These are phyloP conservation scores for Oryzias melastigma DNA, from an alignment of 2,113 vertebrate genomes.

Conservation along the genomic window DNA sequence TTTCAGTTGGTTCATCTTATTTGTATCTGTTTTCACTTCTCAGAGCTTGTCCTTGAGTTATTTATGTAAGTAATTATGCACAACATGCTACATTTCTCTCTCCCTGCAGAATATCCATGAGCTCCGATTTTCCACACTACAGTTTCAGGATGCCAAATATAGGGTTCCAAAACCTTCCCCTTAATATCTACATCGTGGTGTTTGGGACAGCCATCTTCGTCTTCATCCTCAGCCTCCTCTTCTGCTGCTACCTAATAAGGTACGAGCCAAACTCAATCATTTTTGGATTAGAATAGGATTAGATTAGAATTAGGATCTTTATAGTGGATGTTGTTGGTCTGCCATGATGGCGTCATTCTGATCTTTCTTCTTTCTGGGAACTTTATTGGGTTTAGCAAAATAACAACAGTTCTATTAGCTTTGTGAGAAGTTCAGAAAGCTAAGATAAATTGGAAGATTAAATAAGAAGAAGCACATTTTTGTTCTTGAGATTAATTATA, in stretches of 20 bases:
- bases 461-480: background rate
- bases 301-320: background rate
- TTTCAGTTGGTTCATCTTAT: background rate
- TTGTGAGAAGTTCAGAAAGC: background rate
- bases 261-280: slow-evolving; percentile 65
- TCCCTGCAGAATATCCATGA: slow-evolving; percentile 90
- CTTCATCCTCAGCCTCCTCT: slow-evolving; percentile 99
- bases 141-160: slow-evolving; percentile 99
- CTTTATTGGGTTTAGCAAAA: background rate
- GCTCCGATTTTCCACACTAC: slow-evolving; percentile 91
- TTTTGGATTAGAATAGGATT: slow-evolving; percentile 4
- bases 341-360: slow-evolving; percentile 37
- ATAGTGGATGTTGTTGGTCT: slow-evolving; percentile 3
- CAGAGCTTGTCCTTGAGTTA: background rate
- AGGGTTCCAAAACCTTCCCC: slow-evolving; percentile 98
- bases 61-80: background rate
- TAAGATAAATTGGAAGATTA: background rate
- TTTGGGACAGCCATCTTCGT: slow-evolving; percentile 98
- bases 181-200: slow-evolving; percentile 99
- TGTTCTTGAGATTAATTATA: background rate
- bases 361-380: background rate
- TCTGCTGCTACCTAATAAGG: slow-evolving; percentile 99
- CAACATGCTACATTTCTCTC: slow-evolving; percentile 24
- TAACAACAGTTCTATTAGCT: background rate
- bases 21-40: background rate